phyloP scores from a whole-genome alignment of 2,888 invertebrate genomes.

The Sepioteuthis lessoniana region DNA sequence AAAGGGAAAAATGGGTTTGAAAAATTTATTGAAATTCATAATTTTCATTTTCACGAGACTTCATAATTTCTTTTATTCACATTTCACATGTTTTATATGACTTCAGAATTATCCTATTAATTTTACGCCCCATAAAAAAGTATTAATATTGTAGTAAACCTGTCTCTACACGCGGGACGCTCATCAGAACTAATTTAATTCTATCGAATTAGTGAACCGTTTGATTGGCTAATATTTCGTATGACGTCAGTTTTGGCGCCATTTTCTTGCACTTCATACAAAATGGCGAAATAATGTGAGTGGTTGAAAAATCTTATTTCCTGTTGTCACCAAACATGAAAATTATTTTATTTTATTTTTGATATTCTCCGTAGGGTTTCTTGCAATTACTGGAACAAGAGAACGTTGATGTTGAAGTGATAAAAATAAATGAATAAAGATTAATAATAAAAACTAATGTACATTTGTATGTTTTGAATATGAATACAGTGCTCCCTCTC shows the following conservation, averaged over 20 bases:
- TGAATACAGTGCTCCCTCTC: too few species aligned
- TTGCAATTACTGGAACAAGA: too few species aligned
- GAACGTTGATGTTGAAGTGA: too few species aligned
- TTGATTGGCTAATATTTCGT: not conserved
- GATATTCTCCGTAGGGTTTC: too few species aligned
- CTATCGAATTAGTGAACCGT: slow-evolving; percentile 7
- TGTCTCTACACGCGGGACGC: not conserved
- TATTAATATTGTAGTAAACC: not conserved
- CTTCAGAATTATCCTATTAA: slow-evolving; percentile 20
- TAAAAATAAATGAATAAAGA: too few species aligned
- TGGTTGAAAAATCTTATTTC: not conserved
- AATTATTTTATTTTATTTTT: not conserved
- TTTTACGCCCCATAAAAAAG: slow-evolving; percentile 10
- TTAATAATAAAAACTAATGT: too few species aligned
- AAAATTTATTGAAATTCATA: not conserved
- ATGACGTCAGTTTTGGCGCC: not conserved
- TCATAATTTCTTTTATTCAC: not conserved
- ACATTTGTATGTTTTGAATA: too few species aligned
- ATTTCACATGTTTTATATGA: not conserved
- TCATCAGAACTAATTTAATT: slow-evolving; percentile 11
- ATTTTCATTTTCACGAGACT: not conserved
- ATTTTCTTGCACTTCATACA: not conserved
- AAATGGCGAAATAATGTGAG: not conserved
- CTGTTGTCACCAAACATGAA: not conserved
- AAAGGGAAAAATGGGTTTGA: not conserved